Conservation (phyloP, 1,140 invertebrate species). For the Drosophila bocqueti region DNA sequence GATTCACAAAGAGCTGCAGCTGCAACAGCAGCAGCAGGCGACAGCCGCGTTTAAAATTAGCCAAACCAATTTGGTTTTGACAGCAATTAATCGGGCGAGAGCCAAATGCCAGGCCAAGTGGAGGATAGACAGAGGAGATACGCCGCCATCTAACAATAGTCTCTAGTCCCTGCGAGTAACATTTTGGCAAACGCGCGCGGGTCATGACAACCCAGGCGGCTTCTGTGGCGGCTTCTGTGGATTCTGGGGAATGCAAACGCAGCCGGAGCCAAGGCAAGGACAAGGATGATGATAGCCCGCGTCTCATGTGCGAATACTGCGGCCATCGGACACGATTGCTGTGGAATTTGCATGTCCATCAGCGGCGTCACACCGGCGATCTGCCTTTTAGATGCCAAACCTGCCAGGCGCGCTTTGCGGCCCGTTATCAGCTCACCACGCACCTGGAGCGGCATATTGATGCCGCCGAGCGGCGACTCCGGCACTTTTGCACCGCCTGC, state of each 20-base stretch:
- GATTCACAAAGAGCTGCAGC: constrained; percentile 7
- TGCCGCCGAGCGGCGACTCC: constrained; percentile 28
- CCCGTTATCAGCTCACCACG: constrained; percentile 84
- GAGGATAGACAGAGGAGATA: constrained; percentile 11
- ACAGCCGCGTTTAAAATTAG: constrained; percentile 64
- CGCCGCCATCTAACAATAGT: constrained; percentile 64
- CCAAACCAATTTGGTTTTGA: constrained; percentile 49
- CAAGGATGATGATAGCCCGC: constrained; percentile 17
- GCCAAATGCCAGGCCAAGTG: constrained; percentile 34
- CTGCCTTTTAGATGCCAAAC: constrained; percentile 88
- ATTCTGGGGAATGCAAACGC: neutral
- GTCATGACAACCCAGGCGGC: neutral
- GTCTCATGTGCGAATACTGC: constrained; percentile 70
- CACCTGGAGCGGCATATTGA: constrained; percentile 57
- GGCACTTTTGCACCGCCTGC: constrained; percentile 54
- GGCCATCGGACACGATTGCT: constrained; percentile 60
- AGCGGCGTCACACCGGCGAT: constrained; percentile 91
- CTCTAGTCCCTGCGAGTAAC: constrained; percentile 73
- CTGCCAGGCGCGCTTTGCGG: constrained; percentile 89
- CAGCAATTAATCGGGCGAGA: constrained; percentile 66
- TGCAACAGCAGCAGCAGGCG: neutral
- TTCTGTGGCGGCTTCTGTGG: neutral
- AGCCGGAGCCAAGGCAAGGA: neutral
- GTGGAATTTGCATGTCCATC: constrained; percentile 86
- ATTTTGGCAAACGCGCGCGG: constrained; percentile 59